These are phyloP conservation scores for Ctenopoma multispine DNA, from an alignment of 2,797 vertebrate species.

Conservation along the genomic window DNA sequence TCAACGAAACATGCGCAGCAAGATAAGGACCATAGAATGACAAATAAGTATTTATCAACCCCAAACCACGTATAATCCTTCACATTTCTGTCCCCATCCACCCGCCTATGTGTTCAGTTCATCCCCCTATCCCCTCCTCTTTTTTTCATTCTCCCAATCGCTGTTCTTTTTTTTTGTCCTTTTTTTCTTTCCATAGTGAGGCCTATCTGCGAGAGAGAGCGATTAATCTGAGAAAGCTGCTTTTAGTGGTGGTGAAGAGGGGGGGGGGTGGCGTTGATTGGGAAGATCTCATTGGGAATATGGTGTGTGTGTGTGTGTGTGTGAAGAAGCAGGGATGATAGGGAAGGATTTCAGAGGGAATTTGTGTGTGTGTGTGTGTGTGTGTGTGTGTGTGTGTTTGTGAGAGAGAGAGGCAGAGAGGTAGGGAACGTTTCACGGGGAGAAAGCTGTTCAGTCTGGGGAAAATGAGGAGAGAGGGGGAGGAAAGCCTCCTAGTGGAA, in stretches of 20 bases:
- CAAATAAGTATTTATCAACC: conserved; percentile 85
- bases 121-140: conserved; percentile 49
- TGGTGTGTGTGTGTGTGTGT: conserved; percentile 36
- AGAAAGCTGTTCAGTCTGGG: conserved; percentile 70
- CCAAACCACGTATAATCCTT: conserved; percentile 84
- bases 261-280: conserved; percentile 70
- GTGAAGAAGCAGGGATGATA: conserved; percentile 60
- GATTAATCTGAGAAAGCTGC: conserved; percentile 85
- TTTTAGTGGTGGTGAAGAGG: conserved; percentile 70
- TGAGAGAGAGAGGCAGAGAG: background rate
- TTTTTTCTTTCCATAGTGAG: conserved; percentile 56
- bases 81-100: conserved; percentile 69
- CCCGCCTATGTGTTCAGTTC: conserved; percentile 48
- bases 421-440: conserved; percentile 52
- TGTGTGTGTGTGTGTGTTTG: no score
- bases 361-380: conserved; percentile 39
- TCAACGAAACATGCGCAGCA: conserved; percentile 77
- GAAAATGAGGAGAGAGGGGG: conserved; percentile 57
- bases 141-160: conserved; percentile 41
- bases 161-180: conserved; percentile 52
- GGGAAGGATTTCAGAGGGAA: conserved; percentile 61
- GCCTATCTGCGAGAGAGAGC: conserved; percentile 63
- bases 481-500: conserved; percentile 61
- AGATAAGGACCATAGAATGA: conserved; percentile 83
- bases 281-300: conserved; percentile 72